Evolutionary conservation across 1,140 invertebrate genomes (phyloP).

Genomic region (Phymastichus coffea): DNA sequence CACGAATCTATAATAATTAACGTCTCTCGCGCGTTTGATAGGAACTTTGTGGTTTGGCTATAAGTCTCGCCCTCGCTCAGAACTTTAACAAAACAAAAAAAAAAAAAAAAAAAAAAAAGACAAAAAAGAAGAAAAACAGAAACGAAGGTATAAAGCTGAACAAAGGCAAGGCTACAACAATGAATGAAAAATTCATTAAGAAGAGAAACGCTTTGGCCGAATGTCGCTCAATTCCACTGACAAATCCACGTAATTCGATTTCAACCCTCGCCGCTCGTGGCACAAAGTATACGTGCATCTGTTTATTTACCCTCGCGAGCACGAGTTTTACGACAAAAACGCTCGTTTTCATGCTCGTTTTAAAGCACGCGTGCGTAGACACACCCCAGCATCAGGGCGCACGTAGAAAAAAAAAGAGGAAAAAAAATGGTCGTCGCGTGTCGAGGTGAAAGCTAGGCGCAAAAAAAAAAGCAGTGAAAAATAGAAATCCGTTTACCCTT

Average conservation of each 20-base stretch:
- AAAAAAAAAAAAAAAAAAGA: not conserved
- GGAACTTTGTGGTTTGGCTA: constrained; percentile 28
- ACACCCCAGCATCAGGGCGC: no score
- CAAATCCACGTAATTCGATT: not conserved
- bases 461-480: constrained; percentile 6
- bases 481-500: constrained; percentile 30
- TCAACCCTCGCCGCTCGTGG: not conserved
- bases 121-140: not conserved
- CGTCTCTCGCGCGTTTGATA: constrained; percentile 7
- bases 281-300: no score
- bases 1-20: not conserved
- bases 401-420: not conserved
- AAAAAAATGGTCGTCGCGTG: constrained; percentile 10
- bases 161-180: no score
- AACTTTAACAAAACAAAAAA: no score
- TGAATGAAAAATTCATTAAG: not conserved
- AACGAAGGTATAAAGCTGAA: no score
- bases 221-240: not conserved
- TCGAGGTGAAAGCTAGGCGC: not conserved
- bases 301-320: constrained; percentile 4
- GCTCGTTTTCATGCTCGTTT: not conserved
- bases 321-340: not conserved
- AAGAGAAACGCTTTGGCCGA: not conserved
- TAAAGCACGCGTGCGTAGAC: not conserved
- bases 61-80: not conserved